Evolutionary conservation across 2,113 vertebrate species (phyloP), one percentile per base, ranked within the genome.

Genomic region (Macquaria australasica): DNA sequence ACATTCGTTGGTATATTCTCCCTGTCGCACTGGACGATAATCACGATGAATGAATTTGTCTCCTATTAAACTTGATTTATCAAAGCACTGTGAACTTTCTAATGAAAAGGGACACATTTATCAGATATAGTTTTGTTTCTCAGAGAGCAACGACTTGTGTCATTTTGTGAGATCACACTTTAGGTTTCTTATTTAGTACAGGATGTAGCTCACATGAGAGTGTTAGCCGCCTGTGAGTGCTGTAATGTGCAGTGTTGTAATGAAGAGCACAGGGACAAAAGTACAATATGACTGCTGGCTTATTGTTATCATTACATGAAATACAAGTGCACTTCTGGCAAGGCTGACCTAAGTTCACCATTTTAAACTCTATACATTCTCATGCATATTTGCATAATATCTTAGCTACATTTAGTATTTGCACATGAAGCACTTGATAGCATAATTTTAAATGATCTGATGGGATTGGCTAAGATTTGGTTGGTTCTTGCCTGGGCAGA

Each of bases 11-110:
- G 64, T 81, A 69, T 62, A 62, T 75, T 86, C 76, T 59, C 48
- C 66, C 85, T 81, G 80, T 31, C 76, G 82, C 11, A 12, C 31
- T 59, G 21, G 74, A 43, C n/a, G 25, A 87, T 88, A 71, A 87
- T 88, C 76, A 71, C 15, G 1, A 79, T 69, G 70, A 66, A 72
- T 77, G 58, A 86, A 82, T 74, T 63, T 39, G 71, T 18, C 31
- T 37, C 16, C 45, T 66, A 78, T 6, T 70, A 41, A 66, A 76
- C 20, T 58, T 76, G 69, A 74, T 85, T 73, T 56, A 66, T 86
- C 48, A 72, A 50, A 56, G n/a, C 25, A 3, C 9, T 45, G 66
- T 28, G 48, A 82, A 87, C 50, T 88, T 82, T 81, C 41, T 23
- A 79, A 78, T 78, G 25, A 55, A 67, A 75, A 60, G 43, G 3